These are phyloP conservation scores for Peribatodes rhomboidaria DNA, from an alignment of 2,888 invertebrate genomes.

Conservation along the genomic window DNA sequence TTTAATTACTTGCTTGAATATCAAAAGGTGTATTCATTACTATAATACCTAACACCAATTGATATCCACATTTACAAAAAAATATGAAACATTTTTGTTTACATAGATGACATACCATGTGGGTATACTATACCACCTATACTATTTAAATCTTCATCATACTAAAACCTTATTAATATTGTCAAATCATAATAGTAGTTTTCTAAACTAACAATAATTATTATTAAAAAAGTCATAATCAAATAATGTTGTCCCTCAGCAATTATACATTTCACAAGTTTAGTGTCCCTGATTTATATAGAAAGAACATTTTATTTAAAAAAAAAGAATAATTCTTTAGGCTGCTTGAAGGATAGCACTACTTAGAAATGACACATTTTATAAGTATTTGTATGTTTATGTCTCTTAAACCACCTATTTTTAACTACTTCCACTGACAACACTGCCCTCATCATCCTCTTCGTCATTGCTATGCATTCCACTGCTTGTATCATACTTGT, in stretches of 20 bases:
- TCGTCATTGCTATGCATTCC: constrained; percentile 36
- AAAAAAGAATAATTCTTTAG: no score
- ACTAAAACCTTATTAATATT: background rate
- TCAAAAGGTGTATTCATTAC: background rate
- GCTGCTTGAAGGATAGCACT: background rate
- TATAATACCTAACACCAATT: background rate
- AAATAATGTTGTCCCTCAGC: no score
- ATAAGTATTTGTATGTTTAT: background rate
- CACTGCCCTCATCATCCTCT: constrained; percentile 28
- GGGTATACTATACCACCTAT: background rate
- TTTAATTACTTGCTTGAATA: no score
- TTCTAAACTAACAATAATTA: background rate
- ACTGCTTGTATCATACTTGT: constrained; percentile 89
- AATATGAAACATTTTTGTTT: no score
- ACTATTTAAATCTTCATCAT: background rate
- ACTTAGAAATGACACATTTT: no score
- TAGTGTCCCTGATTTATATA: no score
- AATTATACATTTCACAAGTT: background rate
- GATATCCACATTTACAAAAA: background rate
- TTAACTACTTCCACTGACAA: constrained; percentile 26
- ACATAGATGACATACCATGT: background rate
- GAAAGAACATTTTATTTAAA: no score
- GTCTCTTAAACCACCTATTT: constrained; percentile 3
- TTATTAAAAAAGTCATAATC: background rate
- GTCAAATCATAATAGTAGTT: background rate